Evolutionary conservation across 2,888 invertebrate genomes (phyloP), one percentile per base, ranked within the genome.

Genomic region (Plagodis dolabraria): DNA sequence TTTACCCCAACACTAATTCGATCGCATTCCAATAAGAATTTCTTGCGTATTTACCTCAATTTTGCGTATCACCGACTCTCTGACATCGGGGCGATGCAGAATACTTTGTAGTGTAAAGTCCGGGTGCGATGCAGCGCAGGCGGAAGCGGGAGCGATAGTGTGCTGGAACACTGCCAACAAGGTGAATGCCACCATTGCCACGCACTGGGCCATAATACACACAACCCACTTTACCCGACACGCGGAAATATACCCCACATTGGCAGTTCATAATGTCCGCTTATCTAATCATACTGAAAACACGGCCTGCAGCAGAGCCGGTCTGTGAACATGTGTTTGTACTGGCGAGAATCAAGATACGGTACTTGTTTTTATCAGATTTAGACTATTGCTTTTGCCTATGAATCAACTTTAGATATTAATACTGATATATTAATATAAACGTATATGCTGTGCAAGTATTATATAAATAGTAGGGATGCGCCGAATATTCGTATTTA

Each of bases 161-260:
- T 69, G 57, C 73, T 91, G 92, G 91, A 87, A 67, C 49, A 47
- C 67, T 67, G 89, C 92, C 92, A 92, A 92, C 92, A 91, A 92
- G 92, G 92, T 92, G 92, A 92, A 92, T 92, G 92, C 92, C 92
- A 92, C 90, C 83, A 80, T 54, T 47, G 68, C 82, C 84, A 82
- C 87, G 84, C 86, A 83, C 77, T 81, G 78, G 77, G 80, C 80
- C 77, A 79, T 78, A 79, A 7, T 12, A 8, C 11, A 12, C 43
- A 43, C 87, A 87, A 86, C 88, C 86, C 88, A 89, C 85, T 89
- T 89, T 82, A 82, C 84, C 79, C 81, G 81, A 82, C 84, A 86
- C 77, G 74, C 78, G 78, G 80, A 80, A 82, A 82, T 80, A 82
- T 77, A 79, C 75, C 77, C 74, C 71, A 72, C 68, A 59, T 65